These are phyloP conservation scores for Malurus alboscapulatus DNA, from an alignment of 2,113 vertebrate genomes.

Conservation along the genomic window DNA sequence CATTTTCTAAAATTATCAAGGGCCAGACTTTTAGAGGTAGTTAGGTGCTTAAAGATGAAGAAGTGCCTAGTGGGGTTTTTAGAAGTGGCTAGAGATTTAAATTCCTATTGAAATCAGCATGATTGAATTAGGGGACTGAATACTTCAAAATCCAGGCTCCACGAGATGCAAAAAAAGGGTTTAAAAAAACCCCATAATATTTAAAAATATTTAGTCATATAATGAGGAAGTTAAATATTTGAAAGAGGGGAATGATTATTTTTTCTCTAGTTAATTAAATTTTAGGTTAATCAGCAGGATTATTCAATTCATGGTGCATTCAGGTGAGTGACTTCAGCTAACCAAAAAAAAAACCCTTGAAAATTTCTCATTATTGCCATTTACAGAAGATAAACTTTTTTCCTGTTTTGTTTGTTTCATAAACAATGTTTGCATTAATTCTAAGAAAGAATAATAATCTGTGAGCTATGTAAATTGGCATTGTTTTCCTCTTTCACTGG, in stretches of 20 bases:
- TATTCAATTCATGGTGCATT: background rate
- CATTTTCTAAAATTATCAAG: conserved; percentile 50
- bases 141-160: background rate
- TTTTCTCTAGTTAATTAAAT: conserved; percentile 25
- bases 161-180: background rate
- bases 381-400: background rate
- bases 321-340: background rate
- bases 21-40: conserved; percentile 19
- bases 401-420: background rate
- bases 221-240: conserved; percentile 9
- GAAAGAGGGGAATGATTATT: background rate
- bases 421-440: background rate
- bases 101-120: conserved; percentile 9
- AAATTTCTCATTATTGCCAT: background rate
- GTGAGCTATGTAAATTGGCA: background rate
- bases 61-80: conserved; percentile 4
- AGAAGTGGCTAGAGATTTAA: conserved; percentile 20
- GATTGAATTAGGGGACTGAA: conserved; percentile 45
- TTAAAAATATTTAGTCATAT: background rate
- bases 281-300: conserved; percentile 18
- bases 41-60: conserved; percentile 33
- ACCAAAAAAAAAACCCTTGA: background rate
- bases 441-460: background rate
- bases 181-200: background rate
- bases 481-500: background rate